Evolutionary conservation across 2,888 invertebrate genomes (phyloP).

Genomic region (Acrobasis suavella): DNA sequence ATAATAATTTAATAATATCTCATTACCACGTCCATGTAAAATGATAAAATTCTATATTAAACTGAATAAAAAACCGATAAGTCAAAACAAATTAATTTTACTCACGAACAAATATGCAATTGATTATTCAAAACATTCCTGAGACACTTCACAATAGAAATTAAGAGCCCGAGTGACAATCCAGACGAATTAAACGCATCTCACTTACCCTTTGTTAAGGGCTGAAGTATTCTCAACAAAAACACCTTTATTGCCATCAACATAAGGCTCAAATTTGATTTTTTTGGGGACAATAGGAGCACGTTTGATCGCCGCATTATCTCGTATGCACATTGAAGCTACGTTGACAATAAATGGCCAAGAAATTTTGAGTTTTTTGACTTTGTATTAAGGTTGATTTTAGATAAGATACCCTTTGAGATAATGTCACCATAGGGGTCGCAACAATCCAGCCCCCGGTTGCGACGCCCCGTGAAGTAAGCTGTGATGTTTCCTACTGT

Average conservation of each 20-base stretch:
- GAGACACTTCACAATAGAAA: constrained; percentile 59
- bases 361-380: constrained; percentile 44
- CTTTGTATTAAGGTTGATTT: constrained; percentile 47
- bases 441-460: constrained; percentile 72
- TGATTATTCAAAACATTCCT: constrained; percentile 33
- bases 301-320: constrained; percentile 79
- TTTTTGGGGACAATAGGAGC: constrained; percentile 59
- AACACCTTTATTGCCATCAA: constrained; percentile 31
- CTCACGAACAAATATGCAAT: constrained; percentile 14
- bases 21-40: not conserved
- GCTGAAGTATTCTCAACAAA: constrained; percentile 36
- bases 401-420: constrained; percentile 34
- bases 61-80: not conserved
- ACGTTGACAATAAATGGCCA: constrained; percentile 62
- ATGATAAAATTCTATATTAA: not conserved
- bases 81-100: constrained; percentile 17
- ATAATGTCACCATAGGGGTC: constrained; percentile 76
- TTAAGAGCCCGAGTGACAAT: constrained; percentile 76
- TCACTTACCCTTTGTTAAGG: constrained; percentile 71
- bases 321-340: constrained; percentile 76
- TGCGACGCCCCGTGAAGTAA: constrained; percentile 80
- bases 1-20: no score
- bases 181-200: constrained; percentile 78
- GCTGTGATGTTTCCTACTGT: constrained; percentile 76
- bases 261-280: constrained; percentile 40